Evolutionary conservation across 2,113 vertebrate species (phyloP).

Genomic region (Pseudonaja textilis): DNA sequence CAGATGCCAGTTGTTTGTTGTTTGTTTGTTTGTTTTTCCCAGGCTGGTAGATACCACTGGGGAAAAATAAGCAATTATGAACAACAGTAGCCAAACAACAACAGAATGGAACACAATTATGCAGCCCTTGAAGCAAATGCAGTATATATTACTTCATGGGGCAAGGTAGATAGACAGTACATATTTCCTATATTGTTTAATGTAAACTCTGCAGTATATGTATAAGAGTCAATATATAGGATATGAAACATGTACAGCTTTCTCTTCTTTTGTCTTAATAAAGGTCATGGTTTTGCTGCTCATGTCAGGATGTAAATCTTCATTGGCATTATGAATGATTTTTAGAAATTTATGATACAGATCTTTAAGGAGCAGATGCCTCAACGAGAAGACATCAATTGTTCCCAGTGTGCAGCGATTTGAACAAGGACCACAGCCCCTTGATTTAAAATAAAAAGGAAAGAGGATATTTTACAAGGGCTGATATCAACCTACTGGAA

Average conservation of each 20-base stretch:
- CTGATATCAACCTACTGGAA: not conserved
- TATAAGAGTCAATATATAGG: not conserved
- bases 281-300: not conserved
- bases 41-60: not conserved
- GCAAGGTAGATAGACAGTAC: not conserved
- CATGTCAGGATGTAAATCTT: not conserved
- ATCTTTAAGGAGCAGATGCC: not conserved
- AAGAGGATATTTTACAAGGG: not conserved
- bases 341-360: not conserved
- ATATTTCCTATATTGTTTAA: not conserved
- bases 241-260: not conserved
- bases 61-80: not conserved
- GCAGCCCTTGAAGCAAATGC: not conserved
- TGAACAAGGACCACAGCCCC: not conserved
- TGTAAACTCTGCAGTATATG: too few species aligned
- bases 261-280: not conserved
- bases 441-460: not conserved
- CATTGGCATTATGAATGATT: not conserved
- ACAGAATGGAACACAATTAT: not conserved
- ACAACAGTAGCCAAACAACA: not conserved
- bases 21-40: not conserved
- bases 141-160: not conserved
- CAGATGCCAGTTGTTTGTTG: not conserved
- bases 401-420: not conserved
- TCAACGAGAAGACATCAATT: not conserved